phyloP scores from a whole-genome alignment of 2,888 invertebrate species.

The Alsophila aescularia region DNA sequence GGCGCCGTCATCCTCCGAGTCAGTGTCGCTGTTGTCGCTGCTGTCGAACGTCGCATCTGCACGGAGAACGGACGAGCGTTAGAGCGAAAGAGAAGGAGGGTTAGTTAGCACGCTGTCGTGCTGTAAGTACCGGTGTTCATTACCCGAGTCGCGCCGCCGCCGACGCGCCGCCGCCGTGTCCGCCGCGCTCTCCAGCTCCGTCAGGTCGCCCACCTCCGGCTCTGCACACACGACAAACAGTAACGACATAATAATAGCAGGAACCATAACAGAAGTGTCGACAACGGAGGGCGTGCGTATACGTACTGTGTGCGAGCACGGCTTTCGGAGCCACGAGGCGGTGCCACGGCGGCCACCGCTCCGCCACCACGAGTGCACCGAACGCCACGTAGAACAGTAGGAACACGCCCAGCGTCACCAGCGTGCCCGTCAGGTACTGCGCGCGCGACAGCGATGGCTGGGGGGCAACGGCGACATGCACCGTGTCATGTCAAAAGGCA shows the following conservation, averaged over 20 bases:
- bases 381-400: constrained; percentile 63
- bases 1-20: constrained; percentile 47
- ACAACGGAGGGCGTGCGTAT: neutral
- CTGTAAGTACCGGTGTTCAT: constrained; percentile 13
- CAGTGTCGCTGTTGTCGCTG: constrained; percentile 71
- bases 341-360: constrained; percentile 62
- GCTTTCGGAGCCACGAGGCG: constrained; percentile 58
- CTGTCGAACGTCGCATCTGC: constrained; percentile 68
- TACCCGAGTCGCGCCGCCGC: constrained; percentile 56
- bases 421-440: constrained; percentile 63
- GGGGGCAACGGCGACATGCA: too few relatives aligned
- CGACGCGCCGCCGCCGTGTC: constrained; percentile 35
- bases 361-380: constrained; percentile 64
- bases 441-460: constrained; percentile 63
- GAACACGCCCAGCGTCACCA: constrained; percentile 58
- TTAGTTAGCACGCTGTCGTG: neutral
- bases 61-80: neutral
- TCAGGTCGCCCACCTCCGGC: constrained; percentile 23
- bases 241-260: too few relatives aligned
- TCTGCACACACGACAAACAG: constrained; percentile 28
- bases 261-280: too few relatives aligned
- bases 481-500: too few relatives aligned
- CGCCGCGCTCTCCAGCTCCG: constrained; percentile 35
- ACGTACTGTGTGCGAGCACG: constrained; percentile 52
- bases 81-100: neutral